phyloP scores from a whole-genome alignment of 2,113 vertebrate species.

The Cynocephalus volans region DNA sequence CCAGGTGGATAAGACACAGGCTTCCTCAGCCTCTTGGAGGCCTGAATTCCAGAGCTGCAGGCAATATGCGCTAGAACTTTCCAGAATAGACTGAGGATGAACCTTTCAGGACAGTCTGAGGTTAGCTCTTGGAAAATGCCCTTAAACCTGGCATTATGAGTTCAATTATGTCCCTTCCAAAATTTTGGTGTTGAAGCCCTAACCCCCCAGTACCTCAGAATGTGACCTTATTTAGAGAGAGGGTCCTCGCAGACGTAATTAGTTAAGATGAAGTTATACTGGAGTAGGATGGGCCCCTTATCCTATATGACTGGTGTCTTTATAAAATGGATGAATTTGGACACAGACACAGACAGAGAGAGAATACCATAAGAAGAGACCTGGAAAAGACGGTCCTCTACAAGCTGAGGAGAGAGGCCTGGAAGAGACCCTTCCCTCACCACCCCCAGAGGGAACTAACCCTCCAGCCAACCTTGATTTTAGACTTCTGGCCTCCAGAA shows the following conservation, averaged over 20 bases:
- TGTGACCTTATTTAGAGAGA: background rate
- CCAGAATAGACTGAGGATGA: background rate
- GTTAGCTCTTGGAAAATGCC: conserved; percentile 13
- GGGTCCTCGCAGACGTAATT: background rate
- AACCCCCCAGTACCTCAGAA: background rate
- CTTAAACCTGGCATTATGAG: background rate
- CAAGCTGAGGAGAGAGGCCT: background rate
- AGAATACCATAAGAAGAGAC: background rate
- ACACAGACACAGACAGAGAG: background rate
- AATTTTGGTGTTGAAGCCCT: background rate
- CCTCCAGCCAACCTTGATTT: background rate
- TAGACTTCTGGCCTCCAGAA: background rate
- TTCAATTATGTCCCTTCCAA: background rate
- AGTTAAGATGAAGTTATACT: background rate
- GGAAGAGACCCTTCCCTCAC: background rate
- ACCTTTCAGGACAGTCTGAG: too few relatives aligned
- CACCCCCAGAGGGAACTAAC: background rate
- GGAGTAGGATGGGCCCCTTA: background rate
- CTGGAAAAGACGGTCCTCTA: background rate
- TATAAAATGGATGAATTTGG: background rate
- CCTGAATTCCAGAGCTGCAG: background rate
- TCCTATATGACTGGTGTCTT: background rate
- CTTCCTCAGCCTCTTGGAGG: background rate
- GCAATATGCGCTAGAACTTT: background rate
- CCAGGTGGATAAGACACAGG: background rate